Evolutionary conservation across 2,797 vertebrate species (phyloP).

Genomic region (Taeniopygia guttata): DNA sequence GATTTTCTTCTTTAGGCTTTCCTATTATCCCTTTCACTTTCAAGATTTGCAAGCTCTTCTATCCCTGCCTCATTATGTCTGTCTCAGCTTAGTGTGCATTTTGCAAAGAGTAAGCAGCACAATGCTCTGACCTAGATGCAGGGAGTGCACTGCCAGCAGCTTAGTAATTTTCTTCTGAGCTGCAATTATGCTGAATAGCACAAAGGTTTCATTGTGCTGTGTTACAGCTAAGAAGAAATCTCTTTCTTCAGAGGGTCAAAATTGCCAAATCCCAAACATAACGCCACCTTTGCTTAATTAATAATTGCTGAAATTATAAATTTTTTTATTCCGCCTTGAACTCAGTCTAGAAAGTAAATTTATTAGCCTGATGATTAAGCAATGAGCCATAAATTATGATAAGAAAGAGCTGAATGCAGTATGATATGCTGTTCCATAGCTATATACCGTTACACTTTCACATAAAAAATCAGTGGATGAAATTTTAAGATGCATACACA

Average conservation of each 20-base stretch:
- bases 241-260: neutral
- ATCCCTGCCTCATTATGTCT: neutral
- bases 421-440: neutral
- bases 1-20: neutral
- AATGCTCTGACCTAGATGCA: constrained; percentile 50
- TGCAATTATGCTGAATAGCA: neutral
- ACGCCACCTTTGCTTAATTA: neutral
- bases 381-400: neutral
- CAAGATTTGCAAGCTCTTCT: constrained; percentile 5
- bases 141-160: neutral
- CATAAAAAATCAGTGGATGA: neutral
- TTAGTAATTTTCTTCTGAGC: constrained; percentile 20
- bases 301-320: neutral
- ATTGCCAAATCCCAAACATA: neutral
- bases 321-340: neutral
- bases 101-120: neutral
- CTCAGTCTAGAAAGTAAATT: neutral
- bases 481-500: neutral
- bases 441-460: neutral
- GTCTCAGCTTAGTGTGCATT: neutral
- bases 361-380: neutral
- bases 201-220: constrained; percentile 5
- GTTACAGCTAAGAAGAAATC: neutral
- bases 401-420: neutral
- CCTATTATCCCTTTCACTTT: constrained; percentile 2